phyloP scores from a whole-genome alignment of 2,113 vertebrate genomes.

The Promerops cafer region DNA sequence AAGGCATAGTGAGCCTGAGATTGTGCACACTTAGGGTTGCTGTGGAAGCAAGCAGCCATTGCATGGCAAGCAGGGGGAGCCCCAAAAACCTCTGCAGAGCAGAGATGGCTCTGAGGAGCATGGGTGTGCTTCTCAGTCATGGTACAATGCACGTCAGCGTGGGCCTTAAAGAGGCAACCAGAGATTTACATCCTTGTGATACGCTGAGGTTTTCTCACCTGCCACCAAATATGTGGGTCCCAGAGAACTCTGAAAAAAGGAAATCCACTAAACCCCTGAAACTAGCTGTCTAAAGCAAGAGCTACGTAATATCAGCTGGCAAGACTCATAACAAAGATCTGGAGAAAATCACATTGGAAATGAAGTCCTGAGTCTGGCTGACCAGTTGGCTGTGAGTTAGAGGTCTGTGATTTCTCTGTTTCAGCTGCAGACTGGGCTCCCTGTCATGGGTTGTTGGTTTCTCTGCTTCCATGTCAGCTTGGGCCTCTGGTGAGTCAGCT shows the following conservation, averaged over 20 bases:
- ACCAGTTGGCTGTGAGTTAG: neutral
- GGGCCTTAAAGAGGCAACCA: neutral
- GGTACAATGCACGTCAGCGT: rapidly evolving
- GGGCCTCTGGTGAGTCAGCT: neutral
- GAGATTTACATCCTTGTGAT: neutral
- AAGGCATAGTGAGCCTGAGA: rapidly evolving
- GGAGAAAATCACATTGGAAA: neutral
- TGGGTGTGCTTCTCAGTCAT: neutral
- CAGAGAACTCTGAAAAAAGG: neutral
- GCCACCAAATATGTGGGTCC: neutral
- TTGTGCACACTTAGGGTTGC: neutral
- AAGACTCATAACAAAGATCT: neutral
- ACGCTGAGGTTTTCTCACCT: neutral
- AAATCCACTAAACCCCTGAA: neutral
- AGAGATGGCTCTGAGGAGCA: neutral
- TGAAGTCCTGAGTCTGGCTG: neutral
- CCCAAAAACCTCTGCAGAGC: neutral
- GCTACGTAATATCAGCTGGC: neutral
- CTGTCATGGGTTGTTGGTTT: rapidly evolving
- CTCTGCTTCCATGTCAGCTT: neutral
- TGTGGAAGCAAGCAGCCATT: neutral
- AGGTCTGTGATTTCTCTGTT: neutral
- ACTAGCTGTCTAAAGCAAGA: neutral
- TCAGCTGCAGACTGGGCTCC: neutral
- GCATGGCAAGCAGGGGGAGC: rapidly evolving